A percentile compares a stretch with the other conserved stretches of the same genome.
Evolutionary conservation across 1,140 invertebrate genomes (phyloP).

Genomic region (Rhynchophorus ferrugineus): DNA sequence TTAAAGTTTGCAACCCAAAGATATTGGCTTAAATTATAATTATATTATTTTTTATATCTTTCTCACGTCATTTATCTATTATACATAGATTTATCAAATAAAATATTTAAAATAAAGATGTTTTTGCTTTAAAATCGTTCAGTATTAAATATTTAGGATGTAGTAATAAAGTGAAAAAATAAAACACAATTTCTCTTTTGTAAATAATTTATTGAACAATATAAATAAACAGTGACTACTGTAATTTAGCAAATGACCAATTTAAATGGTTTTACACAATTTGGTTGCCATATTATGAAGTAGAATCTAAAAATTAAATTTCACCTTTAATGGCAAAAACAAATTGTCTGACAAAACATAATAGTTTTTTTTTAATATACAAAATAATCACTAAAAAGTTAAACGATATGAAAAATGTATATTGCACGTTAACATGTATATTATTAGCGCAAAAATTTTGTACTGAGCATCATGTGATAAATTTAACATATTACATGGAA

Average conservation of each 20-base stretch:
- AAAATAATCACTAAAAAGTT: constrained; percentile 21
- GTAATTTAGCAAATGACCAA: constrained; percentile 13
- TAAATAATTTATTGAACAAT: constrained; percentile 29
- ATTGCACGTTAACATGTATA: constrained; percentile 37
- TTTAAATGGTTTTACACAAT: constrained; percentile 9
- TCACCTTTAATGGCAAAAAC: constrained; percentile 8
- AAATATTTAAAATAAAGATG: too few relatives aligned
- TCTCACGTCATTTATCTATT: not conserved
- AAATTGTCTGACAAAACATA: constrained; percentile 7
- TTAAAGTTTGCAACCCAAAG: constrained; percentile 82
- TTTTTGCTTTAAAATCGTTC: too few relatives aligned
- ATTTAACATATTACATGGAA: constrained; percentile 32
- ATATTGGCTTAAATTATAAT: constrained; percentile 49
- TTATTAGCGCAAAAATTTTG: constrained; percentile 33
- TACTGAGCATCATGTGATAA: constrained; percentile 37
- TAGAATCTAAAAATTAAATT: constrained; percentile 20
- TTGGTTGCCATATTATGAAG: constrained; percentile 16
- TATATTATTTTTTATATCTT: not conserved
- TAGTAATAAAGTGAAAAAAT: too few relatives aligned
- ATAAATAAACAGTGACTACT: constrained; percentile 28
- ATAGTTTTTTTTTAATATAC: constrained; percentile 9
- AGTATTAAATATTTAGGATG: too few relatives aligned
- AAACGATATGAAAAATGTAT: constrained; percentile 30
- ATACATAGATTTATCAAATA: too few relatives aligned
- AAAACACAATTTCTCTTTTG: constrained; percentile 7